Conservation (phyloP, 2,797 vertebrate species). For the Pangasius djambal region DNA sequence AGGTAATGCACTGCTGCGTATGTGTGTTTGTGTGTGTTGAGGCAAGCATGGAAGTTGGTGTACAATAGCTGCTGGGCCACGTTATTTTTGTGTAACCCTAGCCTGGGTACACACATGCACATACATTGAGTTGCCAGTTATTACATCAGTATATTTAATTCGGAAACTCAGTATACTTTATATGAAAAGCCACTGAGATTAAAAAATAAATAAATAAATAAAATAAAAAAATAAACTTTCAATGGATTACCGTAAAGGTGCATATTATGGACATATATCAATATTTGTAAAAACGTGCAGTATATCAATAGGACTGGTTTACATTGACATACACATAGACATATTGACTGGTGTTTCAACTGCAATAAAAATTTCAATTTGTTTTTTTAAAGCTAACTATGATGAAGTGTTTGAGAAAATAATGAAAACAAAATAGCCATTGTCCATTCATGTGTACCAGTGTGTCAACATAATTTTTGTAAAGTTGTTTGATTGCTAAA, state of each 20-base stretch:
- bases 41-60: constrained; percentile 13
- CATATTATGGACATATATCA: not conserved
- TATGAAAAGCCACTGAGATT: not conserved
- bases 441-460: not conserved
- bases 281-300: not conserved
- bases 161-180: not conserved
- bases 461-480: not conserved
- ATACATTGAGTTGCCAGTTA: not conserved
- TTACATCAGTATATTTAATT: not conserved
- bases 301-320: not conserved
- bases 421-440: not conserved
- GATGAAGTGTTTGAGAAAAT: not conserved
- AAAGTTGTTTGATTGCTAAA: not conserved
- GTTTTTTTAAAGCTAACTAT: not conserved
- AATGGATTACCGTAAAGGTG: not conserved
- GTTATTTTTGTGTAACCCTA: not conserved
- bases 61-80: constrained; percentile 47
- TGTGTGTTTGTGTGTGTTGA: constrained; percentile 36
- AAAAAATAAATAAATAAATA: not conserved
- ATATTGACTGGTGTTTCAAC: not conserved
- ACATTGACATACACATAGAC: not conserved
- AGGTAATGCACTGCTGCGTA: constrained; percentile 48
- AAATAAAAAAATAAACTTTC: not conserved
- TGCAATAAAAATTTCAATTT: not conserved
- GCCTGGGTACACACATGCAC: not conserved